A percentile compares a stretch with the other conserved stretches of the same genome.
Evolutionary conservation across 2,888 invertebrate species (phyloP).

Genomic region (Pristionchus japonicus): DNA sequence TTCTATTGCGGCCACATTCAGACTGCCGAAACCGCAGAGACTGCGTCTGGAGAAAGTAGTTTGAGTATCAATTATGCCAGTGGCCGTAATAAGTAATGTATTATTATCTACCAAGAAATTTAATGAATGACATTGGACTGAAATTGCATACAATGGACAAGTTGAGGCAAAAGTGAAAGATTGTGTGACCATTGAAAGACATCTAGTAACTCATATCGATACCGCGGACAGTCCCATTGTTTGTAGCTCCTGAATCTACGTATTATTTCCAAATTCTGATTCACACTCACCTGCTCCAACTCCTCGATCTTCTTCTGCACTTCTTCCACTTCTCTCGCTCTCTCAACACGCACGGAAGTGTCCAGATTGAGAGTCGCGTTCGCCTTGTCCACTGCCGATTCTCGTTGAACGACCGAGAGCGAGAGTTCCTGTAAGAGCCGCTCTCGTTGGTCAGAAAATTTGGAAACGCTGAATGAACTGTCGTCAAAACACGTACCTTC

Average conservation of each 20-base stretch:
- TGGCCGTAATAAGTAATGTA: too few species aligned
- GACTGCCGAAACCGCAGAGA: neutral
- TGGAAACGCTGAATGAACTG: neutral
- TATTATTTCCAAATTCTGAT: neutral
- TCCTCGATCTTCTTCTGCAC: conserved; percentile 36
- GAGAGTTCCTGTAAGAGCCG: conserved; percentile 43
- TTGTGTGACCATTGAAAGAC: neutral
- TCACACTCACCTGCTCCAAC: neutral
- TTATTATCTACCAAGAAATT: neutral
- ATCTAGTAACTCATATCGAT: neutral
- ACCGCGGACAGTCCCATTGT: conserved; percentile 34
- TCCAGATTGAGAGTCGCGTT: conserved; percentile 40
- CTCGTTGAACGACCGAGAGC: conserved; percentile 33
- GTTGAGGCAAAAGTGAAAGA: neutral
- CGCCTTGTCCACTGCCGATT: conserved; percentile 37
- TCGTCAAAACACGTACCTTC: conserved; percentile 12
- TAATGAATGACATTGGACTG: neutral
- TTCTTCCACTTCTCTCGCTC: conserved; percentile 11
- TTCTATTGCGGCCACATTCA: neutral
- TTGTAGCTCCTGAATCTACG: neutral
- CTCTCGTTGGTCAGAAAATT: too few species aligned
- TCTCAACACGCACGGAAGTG: conserved; percentile 13
- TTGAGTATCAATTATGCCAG: neutral
- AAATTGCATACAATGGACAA: neutral
- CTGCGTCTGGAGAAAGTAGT: neutral